Base-by-base conservation (phyloP, 1,140 invertebrate genomes). In the Drosophila repletoides region DNA sequence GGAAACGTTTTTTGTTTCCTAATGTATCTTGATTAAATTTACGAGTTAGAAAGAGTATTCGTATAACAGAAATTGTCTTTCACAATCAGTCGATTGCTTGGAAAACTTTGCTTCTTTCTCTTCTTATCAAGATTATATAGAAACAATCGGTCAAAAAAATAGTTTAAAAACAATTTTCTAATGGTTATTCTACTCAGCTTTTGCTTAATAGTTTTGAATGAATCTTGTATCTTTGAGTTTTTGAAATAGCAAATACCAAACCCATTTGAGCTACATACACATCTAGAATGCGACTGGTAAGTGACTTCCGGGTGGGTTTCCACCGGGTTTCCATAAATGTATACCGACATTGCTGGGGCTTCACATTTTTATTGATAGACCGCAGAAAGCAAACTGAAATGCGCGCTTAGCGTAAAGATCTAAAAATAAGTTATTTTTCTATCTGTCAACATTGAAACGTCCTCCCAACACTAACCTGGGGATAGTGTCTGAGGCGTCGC, bases 261-360 rank as follows among this genome's bases (percentile, higher is more conserved):
- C 52, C 66, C 72, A 75, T 76, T 80, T 79, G 69, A 36, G 36
- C 33, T 29, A 24, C 26, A 28, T 29, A 36, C 19, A 69, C 49
- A 19, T n/a, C n/a, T n/a, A n/a, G n/a, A n/a, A n/a, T n/a, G 10
- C 19, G 48, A 48, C 29, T 61, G 48, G 15, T 24, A 72, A 68
- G 41, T 29, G 28, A 56, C 69, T 72, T 81, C 77, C 72, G 77
- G 77, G 77, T 83, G 64, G 79, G 41, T 81, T 77, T 83, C 69
- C 58, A 56, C 9, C 36, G 34, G 14, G 26, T 65, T 66, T 55
- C 36, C 59, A 61, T 33, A 48, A 34, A 52, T 56, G 58, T 34
- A n/a, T n/a, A n/a, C n/a, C 40, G 40, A 40, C 65, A 59, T 74
- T 84, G 33, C 52, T 83, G 55, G 60, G 77, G 77, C 77, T 83